Conservation (phyloP, 2,888 invertebrate genomes). For the Lycophotia porphyrea region DNA sequence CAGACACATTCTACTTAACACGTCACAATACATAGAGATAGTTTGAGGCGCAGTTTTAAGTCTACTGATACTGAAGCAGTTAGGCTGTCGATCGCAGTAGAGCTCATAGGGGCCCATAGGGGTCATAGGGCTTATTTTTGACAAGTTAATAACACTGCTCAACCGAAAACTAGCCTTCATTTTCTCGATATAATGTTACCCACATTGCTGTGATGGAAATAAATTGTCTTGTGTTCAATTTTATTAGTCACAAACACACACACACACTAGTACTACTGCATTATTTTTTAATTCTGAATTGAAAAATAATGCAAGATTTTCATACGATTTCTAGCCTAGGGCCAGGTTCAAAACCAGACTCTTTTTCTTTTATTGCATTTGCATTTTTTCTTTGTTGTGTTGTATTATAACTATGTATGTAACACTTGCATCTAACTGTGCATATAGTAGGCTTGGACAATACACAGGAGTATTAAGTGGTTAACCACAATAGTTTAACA, state of each 20-base stretch:
- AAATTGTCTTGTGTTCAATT: slow-evolving; percentile 4
- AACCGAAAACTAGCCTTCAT: background rate
- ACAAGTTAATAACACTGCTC: slow-evolving; percentile 6
- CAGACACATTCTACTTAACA: slow-evolving; percentile 1
- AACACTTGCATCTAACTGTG: background rate
- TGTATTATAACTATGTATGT: background rate
- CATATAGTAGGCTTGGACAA: background rate
- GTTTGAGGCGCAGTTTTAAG: background rate
- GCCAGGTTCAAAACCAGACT: background rate
- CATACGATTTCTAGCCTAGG: too few relatives aligned
- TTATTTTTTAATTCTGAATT: too few relatives aligned
- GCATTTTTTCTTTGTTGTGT: background rate
- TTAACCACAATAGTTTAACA: slow-evolving; percentile 12
- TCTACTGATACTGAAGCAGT: background rate
- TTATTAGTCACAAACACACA: background rate
- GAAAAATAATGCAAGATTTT: too few relatives aligned
- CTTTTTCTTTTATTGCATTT: background rate
- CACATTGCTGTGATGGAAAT: slow-evolving; percentile 2
- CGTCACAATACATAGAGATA: background rate
- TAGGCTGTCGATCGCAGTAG: background rate
- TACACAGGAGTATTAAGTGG: slow-evolving; percentile 4
- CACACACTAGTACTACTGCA: too few relatives aligned
- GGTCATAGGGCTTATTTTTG: slow-evolving; percentile 3
- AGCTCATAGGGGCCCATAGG: too few relatives aligned
- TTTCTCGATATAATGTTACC: background rate